phyloP scores from a whole-genome alignment of 2,113 vertebrate genomes.

The Axis porcinus region DNA sequence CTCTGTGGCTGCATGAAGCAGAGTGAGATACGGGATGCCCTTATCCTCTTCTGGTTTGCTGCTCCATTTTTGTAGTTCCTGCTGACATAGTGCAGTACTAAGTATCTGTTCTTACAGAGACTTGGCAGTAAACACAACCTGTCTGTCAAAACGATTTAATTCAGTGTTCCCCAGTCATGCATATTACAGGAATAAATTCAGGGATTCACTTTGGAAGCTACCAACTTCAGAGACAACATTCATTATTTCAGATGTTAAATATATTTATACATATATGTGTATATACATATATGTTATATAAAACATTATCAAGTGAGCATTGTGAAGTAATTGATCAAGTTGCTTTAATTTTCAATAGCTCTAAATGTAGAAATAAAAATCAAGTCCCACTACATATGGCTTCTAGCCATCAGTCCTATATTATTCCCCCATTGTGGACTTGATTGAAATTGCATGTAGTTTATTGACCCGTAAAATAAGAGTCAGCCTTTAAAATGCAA shows the following conservation, averaged over 20 bases:
- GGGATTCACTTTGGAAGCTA: background rate
- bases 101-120: background rate
- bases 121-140: background rate
- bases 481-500: conserved; percentile 49
- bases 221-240: background rate
- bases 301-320: background rate
- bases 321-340: background rate
- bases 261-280: background rate
- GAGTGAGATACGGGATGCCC: background rate
- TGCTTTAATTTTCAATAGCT: conserved; percentile 24
- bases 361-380: conserved; percentile 37
- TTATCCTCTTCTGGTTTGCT: background rate
- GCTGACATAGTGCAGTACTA: background rate
- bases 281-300: background rate
- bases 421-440: background rate
- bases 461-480: conserved; percentile 65
- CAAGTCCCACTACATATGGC: background rate
- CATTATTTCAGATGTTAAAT: background rate
- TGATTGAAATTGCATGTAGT: conserved; percentile 59
- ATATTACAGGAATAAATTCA: conserved; percentile 24
- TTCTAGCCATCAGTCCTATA: conserved; percentile 5
- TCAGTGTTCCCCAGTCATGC: background rate
- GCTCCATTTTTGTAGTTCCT: background rate
- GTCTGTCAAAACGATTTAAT: conserved; percentile 24
- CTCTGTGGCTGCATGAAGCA: background rate